phyloP scores from a whole-genome alignment of 2,797 vertebrate genomes.

The Sparidentex hasta region DNA sequence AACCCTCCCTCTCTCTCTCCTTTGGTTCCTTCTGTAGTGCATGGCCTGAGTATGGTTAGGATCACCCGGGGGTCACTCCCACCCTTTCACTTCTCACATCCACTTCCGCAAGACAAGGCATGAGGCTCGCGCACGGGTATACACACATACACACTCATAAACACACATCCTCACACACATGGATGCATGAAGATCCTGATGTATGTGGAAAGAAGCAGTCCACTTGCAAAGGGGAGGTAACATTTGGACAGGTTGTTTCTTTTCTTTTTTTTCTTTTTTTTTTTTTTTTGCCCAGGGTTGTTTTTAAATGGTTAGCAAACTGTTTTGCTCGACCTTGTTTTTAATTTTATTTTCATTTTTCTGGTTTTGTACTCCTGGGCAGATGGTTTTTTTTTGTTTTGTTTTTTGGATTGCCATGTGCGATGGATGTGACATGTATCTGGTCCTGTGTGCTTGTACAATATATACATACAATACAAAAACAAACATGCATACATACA shows the following conservation, averaged over 20 bases:
- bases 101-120: constrained; percentile 79
- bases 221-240: constrained; percentile 31
- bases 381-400: constrained; percentile 57
- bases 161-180: constrained; percentile 52
- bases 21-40: constrained; percentile 84
- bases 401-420: constrained; percentile 70
- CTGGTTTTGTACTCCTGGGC: constrained; percentile 74
- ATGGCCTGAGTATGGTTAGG: constrained; percentile 95
- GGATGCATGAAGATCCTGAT: constrained; percentile 83
- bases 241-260: constrained; percentile 50
- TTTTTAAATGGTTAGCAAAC: constrained; percentile 78
- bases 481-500: constrained; percentile 80
- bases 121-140: constrained; percentile 77
- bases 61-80: constrained; percentile 74
- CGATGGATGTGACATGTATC: constrained; percentile 80
- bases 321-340: constrained; percentile 75
- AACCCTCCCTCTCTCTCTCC: constrained; percentile 5
- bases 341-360: constrained; percentile 51
- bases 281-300: constrained; percentile 65
- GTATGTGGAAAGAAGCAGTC: constrained; percentile 86
- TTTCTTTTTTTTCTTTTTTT: constrained; percentile 39
- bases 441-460: constrained; percentile 85
- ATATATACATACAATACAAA: constrained; percentile 83
- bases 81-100: constrained; percentile 50
- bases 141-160: constrained; percentile 52